Base-by-base conservation (phyloP, 1,140 invertebrate species). In the Oedothorax gibbosus region DNA sequence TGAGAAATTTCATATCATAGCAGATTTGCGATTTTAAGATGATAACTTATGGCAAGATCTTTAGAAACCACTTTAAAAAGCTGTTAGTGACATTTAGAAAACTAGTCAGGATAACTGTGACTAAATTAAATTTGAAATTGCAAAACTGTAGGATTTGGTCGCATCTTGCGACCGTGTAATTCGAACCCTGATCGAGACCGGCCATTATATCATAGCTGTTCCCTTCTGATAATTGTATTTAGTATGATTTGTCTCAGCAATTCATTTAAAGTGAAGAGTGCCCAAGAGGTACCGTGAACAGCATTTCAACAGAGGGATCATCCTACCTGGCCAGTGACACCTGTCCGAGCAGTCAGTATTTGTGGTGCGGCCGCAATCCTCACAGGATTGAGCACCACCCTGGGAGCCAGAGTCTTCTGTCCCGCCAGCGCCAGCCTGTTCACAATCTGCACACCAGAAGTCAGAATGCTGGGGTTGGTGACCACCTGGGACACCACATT, bases 291-390 rank as follows among this genome's bases (percentile, higher is more conserved):
- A 35, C 35, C 5, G 49, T 75, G 12, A 78, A 20, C 50, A 80
- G 10, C 54, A 50, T 35, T 5, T 50, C 49, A 77, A 35, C 35
- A 35, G 35, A 35, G 35, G 35, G 35, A 35, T 35, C 35, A 35
- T 35, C 62, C 64, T 75, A 86, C 85, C 71, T 86, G 85, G 10
- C 85, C 75, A 21, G 86, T 51, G 9, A 86, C 80, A 88, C 95
- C 94, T 85, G 95, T 93, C 89, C 96, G 92, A 35, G 94, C 91
- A 82, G 94, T 94, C 87, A 96, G 93, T 90, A 97, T 93, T 89
- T 96, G 95, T 79, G 93, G 93, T 73, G 86, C 54, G 88, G 93
- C 92, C 85, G 88, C 68, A 78, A 87, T 83, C 53, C 86, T 65
- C 78, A 88, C 86, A 20, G 86, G 87, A 75, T 86, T 88, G 85